Evolutionary conservation across 2,888 invertebrate genomes (phyloP).

Genomic region (Drosophila anomelani): DNA sequence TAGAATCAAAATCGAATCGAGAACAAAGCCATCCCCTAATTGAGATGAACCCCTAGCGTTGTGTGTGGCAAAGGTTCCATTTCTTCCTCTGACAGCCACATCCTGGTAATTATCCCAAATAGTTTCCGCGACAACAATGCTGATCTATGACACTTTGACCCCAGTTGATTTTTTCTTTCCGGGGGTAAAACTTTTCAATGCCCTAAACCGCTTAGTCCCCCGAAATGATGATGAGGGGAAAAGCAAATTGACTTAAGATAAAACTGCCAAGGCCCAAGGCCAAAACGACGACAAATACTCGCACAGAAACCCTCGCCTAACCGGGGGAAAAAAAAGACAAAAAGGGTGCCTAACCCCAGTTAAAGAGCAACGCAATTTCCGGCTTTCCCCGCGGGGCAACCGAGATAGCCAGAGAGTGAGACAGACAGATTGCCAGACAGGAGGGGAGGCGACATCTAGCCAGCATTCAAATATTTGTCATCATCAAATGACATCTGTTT

Average conservation of each 20-base stretch:
- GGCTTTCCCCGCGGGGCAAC: slow-evolving; percentile 39
- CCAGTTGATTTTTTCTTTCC: not conserved
- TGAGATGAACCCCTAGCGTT: slow-evolving; percentile 17
- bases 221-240: slow-evolving; percentile 52
- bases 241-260: slow-evolving; percentile 74
- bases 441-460: slow-evolving; percentile 12
- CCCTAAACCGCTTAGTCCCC: slow-evolving; percentile 53
- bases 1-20: slow-evolving; percentile 20
- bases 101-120: slow-evolving; percentile 63
- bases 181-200: slow-evolving; percentile 33
- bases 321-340: slow-evolving; percentile 26
- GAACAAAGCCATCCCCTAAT: slow-evolving; percentile 40
- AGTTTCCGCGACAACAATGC: slow-evolving; percentile 49
- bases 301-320: slow-evolving; percentile 6
- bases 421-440: slow-evolving; percentile 14
- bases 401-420: slow-evolving; percentile 26
- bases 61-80: slow-evolving; percentile 8
- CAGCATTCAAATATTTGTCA: slow-evolving; percentile 67
- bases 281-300: slow-evolving; percentile 35
- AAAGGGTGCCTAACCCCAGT: slow-evolving; percentile 65
- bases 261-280: slow-evolving; percentile 63
- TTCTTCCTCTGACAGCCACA: slow-evolving; percentile 36
- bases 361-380: slow-evolving; percentile 69
- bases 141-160: slow-evolving; percentile 42
- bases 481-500: slow-evolving; percentile 56